These are phyloP conservation scores for Poecilia wingei DNA, from an alignment of 2,797 vertebrate genomes.

Conservation along the genomic window DNA sequence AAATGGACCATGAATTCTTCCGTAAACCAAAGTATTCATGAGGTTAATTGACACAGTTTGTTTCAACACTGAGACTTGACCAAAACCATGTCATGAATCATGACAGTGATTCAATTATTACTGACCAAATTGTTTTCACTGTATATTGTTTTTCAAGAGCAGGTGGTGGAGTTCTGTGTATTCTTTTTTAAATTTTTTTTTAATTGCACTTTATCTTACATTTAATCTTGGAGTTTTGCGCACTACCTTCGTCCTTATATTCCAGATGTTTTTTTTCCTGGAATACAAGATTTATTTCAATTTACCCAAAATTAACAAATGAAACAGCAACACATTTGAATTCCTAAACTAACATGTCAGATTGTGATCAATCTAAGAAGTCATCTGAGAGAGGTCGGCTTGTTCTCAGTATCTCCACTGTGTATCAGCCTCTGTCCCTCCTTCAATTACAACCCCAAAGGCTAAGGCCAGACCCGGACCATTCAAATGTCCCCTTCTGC, in stretches of 20 bases:
- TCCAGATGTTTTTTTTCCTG: neutral
- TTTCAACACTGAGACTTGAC: neutral
- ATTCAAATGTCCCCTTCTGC: constrained; percentile 39
- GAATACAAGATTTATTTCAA: neutral
- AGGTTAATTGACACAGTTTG: neutral
- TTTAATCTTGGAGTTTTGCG: too few relatives aligned
- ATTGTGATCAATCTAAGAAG: constrained; percentile 52
- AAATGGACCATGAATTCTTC: neutral
- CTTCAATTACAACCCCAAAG: constrained; percentile 77
- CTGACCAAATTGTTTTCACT: neutral
- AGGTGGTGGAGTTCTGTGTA: too few relatives aligned
- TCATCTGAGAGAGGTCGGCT: constrained; percentile 63
- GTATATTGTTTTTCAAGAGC: neutral
- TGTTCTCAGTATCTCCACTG: constrained; percentile 56
- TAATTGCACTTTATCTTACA: too few relatives aligned
- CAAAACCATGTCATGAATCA: neutral
- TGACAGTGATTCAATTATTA: too few relatives aligned
- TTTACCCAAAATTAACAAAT: neutral
- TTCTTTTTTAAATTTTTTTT: too few relatives aligned
- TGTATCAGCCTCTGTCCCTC: constrained; percentile 55
- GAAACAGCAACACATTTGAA: constrained; percentile 5
- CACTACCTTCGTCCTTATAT: too few relatives aligned
- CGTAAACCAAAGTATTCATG: neutral
- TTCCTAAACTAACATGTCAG: constrained; percentile 43
- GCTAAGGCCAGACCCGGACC: constrained; percentile 52